These are phyloP conservation scores for Emydoidea blandingii DNA, from an alignment of 2,797 vertebrate genomes.

Conservation along the genomic window DNA sequence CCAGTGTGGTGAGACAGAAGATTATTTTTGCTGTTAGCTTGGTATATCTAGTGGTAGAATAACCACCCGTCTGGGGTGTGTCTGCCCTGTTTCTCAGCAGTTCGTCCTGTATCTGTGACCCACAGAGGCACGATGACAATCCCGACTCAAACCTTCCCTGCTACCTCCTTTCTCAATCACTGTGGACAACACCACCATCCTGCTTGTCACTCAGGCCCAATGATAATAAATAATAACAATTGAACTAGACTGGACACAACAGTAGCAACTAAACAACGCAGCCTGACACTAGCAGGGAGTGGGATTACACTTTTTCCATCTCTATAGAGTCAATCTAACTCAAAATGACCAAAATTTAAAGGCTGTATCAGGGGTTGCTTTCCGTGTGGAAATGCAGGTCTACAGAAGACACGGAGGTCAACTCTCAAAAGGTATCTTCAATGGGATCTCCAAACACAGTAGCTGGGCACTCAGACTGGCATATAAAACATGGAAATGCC, in stretches of 20 bases:
- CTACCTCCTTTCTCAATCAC: no score
- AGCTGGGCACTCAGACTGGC: not conserved
- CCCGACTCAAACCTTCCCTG: no score
- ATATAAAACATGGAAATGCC: not conserved
- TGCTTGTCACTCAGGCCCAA: no score
- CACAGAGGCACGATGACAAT: no score
- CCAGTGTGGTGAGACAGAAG: no score
- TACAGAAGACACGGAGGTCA: not conserved
- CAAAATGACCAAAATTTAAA: not conserved
- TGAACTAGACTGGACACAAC: not conserved
- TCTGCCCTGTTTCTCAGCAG: no score
- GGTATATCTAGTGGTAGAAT: no score
- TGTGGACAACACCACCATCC: no score
- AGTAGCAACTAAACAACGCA: not conserved
- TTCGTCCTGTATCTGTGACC: no score
- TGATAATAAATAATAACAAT: not conserved
- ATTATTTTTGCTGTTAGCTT: no score
- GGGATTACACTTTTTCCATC: not conserved
- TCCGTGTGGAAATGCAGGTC: not conserved
- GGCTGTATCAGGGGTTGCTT: not conserved
- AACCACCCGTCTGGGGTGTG: no score
- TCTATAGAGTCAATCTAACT: not conserved
- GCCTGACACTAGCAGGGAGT: not conserved
- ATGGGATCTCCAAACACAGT: not conserved
- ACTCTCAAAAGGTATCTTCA: not conserved